These are phyloP conservation scores for Oikopleura dioica DNA, from an alignment of 23 tunicate genomes.

Conservation along the genomic window DNA sequence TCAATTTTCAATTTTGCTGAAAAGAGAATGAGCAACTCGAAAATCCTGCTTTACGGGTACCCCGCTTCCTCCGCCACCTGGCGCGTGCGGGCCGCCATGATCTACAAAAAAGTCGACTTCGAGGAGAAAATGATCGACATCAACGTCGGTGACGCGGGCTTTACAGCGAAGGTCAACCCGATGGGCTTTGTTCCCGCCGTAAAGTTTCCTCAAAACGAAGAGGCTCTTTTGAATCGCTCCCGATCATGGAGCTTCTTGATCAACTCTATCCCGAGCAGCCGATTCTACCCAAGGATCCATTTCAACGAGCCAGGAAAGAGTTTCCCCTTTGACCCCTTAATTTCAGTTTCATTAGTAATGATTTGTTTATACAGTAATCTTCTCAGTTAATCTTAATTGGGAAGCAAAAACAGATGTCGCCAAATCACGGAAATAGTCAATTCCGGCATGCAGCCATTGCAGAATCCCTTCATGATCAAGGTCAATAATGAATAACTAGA, in stretches of 20 bases:
- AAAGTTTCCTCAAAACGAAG: not conserved
- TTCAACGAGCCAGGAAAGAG: no score
- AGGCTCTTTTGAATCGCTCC: not conserved
- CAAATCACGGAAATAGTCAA: not conserved
- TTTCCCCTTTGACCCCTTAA: no score
- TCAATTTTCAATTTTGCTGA: no score
- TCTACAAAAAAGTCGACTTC: not conserved
- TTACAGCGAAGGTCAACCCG: not conserved
- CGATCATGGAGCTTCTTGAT: not conserved
- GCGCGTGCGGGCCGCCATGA: not conserved
- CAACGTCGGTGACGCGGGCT: not conserved
- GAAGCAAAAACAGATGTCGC: not conserved
- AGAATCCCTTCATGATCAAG: not conserved
- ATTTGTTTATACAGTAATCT: no score
- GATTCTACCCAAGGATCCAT: not conserved
- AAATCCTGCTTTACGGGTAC: not conserved
- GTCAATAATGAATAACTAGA: not conserved
- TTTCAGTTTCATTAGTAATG: no score
- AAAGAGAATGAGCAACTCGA: no score
- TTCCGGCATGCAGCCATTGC: slow-evolving; percentile 9
- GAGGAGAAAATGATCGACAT: not conserved
- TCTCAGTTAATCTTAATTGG: no score
- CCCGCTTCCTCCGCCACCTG: not conserved
- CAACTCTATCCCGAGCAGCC: not conserved
- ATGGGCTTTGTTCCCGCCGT: slow-evolving; percentile 10